phyloP scores from a whole-genome alignment of 2,888 invertebrate genomes.

The Eristalinus aeneus region DNA sequence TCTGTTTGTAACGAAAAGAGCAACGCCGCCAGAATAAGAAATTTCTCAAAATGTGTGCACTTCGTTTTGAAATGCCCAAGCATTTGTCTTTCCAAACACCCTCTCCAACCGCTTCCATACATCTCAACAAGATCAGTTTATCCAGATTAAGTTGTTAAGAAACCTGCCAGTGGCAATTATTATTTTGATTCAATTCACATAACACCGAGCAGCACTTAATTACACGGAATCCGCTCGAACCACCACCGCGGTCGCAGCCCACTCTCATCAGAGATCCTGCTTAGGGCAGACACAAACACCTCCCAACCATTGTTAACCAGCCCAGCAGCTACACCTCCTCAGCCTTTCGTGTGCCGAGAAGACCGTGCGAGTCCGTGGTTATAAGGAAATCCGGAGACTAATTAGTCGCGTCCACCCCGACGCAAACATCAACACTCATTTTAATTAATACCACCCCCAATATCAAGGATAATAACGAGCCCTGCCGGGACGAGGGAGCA shows the following conservation, averaged over 20 bases:
- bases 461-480: constrained; percentile 54
- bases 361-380: background rate
- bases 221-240: constrained; percentile 7
- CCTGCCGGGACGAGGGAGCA: background rate
- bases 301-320: constrained; percentile 54
- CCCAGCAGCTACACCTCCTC: constrained; percentile 59
- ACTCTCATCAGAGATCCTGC: constrained; percentile 13
- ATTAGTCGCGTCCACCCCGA: constrained; percentile 69
- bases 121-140: background rate
- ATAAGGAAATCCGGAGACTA: constrained; percentile 55
- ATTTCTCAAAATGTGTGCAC: background rate
- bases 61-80: background rate
- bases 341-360: constrained; percentile 50
- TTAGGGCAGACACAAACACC: background rate
- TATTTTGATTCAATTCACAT: constrained; percentile 37
- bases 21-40: background rate
- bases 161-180: background rate
- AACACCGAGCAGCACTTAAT: constrained; percentile 44
- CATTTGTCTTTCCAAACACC: background rate
- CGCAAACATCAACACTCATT: constrained; percentile 68
- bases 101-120: background rate
- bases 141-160: background rate
- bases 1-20: no score
- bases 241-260: constrained; percentile 4
- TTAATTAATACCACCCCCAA: constrained; percentile 66